phyloP scores from a whole-genome alignment of 1,140 invertebrate genomes.

The Plutomurus gul region DNA sequence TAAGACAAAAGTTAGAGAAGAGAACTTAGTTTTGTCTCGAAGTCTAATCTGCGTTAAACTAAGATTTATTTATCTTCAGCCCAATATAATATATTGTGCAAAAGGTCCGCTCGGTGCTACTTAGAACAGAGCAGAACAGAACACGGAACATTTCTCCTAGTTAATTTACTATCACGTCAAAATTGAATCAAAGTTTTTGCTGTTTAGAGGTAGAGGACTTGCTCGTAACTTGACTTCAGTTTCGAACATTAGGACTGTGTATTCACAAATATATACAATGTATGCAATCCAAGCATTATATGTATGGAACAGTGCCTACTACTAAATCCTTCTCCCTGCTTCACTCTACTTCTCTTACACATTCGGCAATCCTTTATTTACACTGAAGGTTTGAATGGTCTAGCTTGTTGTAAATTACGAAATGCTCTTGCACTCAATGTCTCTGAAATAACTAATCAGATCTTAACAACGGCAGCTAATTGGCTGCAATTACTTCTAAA shows the following conservation, averaged over 20 bases:
- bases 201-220: background rate
- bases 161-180: slow-evolving; percentile 36
- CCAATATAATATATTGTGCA: slow-evolving; percentile 28
- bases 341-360: too few species aligned
- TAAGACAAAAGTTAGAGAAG: slow-evolving; percentile 6
- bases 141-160: slow-evolving; percentile 30
- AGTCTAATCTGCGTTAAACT: slow-evolving; percentile 29
- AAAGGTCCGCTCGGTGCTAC: background rate
- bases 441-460: slow-evolving; percentile 18
- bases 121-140: background rate
- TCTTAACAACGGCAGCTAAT: slow-evolving; percentile 1
- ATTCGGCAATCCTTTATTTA: too few species aligned
- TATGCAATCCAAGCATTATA: too few species aligned
- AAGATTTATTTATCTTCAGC: slow-evolving; percentile 23
- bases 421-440: slow-evolving; percentile 6
- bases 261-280: background rate
- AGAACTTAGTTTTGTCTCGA: slow-evolving; percentile 27
- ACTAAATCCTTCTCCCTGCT: too few species aligned
- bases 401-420: background rate
- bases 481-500: slow-evolving; percentile 27
- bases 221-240: background rate
- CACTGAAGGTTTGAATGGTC: too few species aligned
- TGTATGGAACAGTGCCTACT: too few species aligned
- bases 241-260: background rate
- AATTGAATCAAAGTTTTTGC: slow-evolving; percentile 35